Evolutionary conservation across 2,797 vertebrate genomes (phyloP).

Genomic region (Nasua narica): DNA sequence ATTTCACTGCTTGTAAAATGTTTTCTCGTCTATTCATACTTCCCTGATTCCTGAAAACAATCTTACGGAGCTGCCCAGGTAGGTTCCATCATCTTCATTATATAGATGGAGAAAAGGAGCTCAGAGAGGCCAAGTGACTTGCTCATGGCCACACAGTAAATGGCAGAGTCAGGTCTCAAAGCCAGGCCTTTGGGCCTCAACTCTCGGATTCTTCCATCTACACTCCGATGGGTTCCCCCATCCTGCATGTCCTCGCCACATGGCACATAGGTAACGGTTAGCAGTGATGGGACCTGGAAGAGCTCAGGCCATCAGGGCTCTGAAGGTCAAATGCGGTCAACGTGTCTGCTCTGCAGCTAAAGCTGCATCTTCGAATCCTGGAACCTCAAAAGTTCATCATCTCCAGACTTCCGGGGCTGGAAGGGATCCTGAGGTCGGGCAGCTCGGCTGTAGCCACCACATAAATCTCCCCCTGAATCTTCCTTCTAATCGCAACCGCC

Average conservation of each 20-base stretch:
- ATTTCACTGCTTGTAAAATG: slow-evolving; percentile 22
- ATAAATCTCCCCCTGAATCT: neutral
- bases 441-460: neutral
- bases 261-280: neutral
- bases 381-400: neutral
- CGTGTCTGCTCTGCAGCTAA: neutral
- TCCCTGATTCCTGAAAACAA: neutral
- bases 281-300: neutral
- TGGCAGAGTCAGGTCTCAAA: neutral
- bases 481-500: neutral
- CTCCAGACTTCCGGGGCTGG: neutral
- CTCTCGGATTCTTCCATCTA: neutral
- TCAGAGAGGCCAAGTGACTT: neutral
- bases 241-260: neutral
- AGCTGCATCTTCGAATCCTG: neutral
- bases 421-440: neutral
- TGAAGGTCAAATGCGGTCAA: neutral
- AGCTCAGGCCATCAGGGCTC: neutral
- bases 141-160: neutral
- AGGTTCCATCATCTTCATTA: neutral
- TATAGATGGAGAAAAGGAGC: neutral
- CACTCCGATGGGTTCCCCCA: neutral
- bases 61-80: neutral
- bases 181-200: neutral
- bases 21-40: neutral